Evolutionary conservation across 1,140 invertebrate species (phyloP).

Genomic region (Cyphomyrmex costatus): DNA sequence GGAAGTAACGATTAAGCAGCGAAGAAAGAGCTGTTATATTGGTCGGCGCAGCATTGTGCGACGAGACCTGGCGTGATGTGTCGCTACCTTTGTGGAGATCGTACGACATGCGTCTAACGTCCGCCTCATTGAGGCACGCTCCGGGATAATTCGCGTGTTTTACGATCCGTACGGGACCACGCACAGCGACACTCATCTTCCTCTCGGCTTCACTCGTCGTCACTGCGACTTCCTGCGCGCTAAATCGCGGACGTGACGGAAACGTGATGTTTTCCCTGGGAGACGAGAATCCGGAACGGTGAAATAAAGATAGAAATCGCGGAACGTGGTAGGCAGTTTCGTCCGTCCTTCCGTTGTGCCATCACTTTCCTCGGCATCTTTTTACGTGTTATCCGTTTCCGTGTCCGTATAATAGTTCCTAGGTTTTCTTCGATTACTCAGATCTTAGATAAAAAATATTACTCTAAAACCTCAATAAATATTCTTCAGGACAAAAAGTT

Average conservation of each 20-base stretch:
- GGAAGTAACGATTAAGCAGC: slow-evolving; percentile 85
- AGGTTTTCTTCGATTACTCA: background rate
- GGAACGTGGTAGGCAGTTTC: background rate
- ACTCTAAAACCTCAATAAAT: background rate
- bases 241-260: slow-evolving; percentile 40
- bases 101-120: slow-evolving; percentile 81
- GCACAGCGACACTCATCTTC: slow-evolving; percentile 24
- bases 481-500: background rate
- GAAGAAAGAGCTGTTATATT: slow-evolving; percentile 86
- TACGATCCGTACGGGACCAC: slow-evolving; percentile 60
- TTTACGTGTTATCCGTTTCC: background rate
- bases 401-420: background rate
- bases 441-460: background rate
- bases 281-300: slow-evolving; percentile 18
- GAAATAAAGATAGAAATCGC: slow-evolving; percentile 25
- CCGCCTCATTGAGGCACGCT: slow-evolving; percentile 81
- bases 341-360: slow-evolving; percentile 22
- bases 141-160: slow-evolving; percentile 81
- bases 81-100: slow-evolving; percentile 79
- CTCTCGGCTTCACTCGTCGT: background rate
- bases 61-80: slow-evolving; percentile 81
- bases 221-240: slow-evolving; percentile 20
- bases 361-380: background rate
- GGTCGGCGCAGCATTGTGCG: slow-evolving; percentile 81
- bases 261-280: slow-evolving; percentile 1